Evolutionary conservation across 2,888 invertebrate species (phyloP), one percentile per base, ranked within the genome.

Genomic region (Cantharis nigra): DNA sequence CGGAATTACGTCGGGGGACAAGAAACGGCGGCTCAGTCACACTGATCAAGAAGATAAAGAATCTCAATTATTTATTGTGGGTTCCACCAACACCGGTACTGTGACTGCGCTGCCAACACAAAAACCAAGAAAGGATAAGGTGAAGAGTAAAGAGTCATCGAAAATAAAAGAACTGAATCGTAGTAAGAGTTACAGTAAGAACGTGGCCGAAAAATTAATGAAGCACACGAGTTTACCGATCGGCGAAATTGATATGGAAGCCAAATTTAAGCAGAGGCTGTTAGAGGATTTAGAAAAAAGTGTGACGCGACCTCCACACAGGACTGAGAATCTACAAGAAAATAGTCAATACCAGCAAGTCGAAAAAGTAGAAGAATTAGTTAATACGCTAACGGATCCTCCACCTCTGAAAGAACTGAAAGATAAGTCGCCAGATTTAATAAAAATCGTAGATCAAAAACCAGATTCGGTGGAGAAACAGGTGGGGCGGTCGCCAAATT

Each of bases 51-150:
- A 84, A 14, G 85, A 83, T 69, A 81, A 82, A 10, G 85, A 83
- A 72, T 82, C 80, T 72, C 84, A 82, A 67, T 90, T 85, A 20
- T 81, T 85, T 10, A 83, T 87, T 63, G 90, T 92, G 80, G 93
- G 93, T 62, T 93, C 93, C n/a, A 93, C 93, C 71, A 93, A 93
- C 87, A 91, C 92, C 81, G 93, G 93, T 79, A 93, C 93, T 49
- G 90, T 93, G 72, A 89, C 90, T 63, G 88, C 90, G 72, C 87
- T 90, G 78, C 86, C 87, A 7, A 78, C 75, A 33, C 87, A 86
- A 74, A 88, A 88, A 80, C 81, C 83, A n/a, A 79, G 80, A 72
- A 87, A 88, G 78, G 87, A 87, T 28, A 88, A 88, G 79, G 80
- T 85, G n/a, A 88, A 88, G 83, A 78, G 84, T 14, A 88, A 88